Percentiles rank a stretch among this genome's conserved stretches.
phyloP scores from a whole-genome alignment of 2,888 invertebrate genomes.

The Unio pictorum region DNA sequence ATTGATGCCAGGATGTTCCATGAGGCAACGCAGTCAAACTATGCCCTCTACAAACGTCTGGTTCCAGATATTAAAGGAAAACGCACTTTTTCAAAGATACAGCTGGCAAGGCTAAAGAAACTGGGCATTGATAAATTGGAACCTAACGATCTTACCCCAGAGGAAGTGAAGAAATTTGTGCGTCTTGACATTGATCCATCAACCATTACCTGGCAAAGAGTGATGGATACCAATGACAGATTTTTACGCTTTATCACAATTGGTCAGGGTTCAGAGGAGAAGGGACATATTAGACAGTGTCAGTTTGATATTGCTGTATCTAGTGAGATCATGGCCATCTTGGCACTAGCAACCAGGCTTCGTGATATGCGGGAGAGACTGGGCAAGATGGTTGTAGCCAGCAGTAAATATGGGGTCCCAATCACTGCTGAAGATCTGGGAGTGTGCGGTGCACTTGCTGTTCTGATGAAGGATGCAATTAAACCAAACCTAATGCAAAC shows the following conservation, averaged over 20 bases:
- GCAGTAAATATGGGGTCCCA: slow-evolving; percentile 83
- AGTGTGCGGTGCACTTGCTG: slow-evolving; percentile 92
- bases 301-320: slow-evolving; percentile 96
- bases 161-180: slow-evolving; percentile 86
- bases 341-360: slow-evolving; percentile 88
- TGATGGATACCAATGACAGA: slow-evolving; percentile 95
- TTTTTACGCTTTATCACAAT: slow-evolving; percentile 94
- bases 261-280: slow-evolving; percentile 93
- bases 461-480: slow-evolving; percentile 93
- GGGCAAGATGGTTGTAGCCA: slow-evolving; percentile 89
- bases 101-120: too few species aligned
- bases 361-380: slow-evolving; percentile 91
- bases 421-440: slow-evolving; percentile 95
- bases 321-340: slow-evolving; percentile 98
- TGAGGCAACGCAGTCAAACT: slow-evolving; percentile 91
- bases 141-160: slow-evolving; percentile 83
- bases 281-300: slow-evolving; percentile 84
- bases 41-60: slow-evolving; percentile 85
- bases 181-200: slow-evolving; percentile 91
- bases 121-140: slow-evolving; percentile 89
- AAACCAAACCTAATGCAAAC: slow-evolving; percentile 98
- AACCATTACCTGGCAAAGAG: slow-evolving; percentile 95
- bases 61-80: slow-evolving; percentile 88
- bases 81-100: too few species aligned
- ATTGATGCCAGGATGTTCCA: slow-evolving; percentile 97